Base-by-base conservation (phyloP, 1,140 invertebrate species). In the Leptinotarsa undecemlineata region DNA sequence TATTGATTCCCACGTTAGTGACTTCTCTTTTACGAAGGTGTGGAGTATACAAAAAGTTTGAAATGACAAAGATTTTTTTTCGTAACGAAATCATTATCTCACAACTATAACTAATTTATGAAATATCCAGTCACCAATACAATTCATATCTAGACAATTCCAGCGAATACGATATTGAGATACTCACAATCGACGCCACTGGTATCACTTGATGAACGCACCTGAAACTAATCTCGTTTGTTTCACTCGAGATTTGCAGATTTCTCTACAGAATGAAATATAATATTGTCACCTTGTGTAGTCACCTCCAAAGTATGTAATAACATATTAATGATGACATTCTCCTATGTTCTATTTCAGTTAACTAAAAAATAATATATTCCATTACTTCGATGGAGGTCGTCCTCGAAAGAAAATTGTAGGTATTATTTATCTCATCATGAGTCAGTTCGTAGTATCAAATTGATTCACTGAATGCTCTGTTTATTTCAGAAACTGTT, bases 211-310 rank as follows among this genome's bases (percentile, higher is more conserved):
- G 51, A 57, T 17, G 51, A 57, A 5, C 51, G 3, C n/a, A 19
- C 2, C 15, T 57, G 51, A 57, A 57, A 17, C 51, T 17, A 57
- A 57, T 57, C 51, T 57, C n/a, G 17, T 57, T 42, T 42, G n/a
- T 57, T 57, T 57, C 51, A 57, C n/a, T 15, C 17, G 51, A 57
- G 51, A 57, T 57, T 57, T 57, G 15, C 51, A 57, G 51, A 57
- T 57, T n/a, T 57, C 14, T 57, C 13, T 33, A 64, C 26, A 3
- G 26, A 14, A 33, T 42, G 64, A 67, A 67, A 67, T 67, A 17
- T 42, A 67, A 67, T 67, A 67, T 23, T 23, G 64, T 67, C 64
- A 67, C 64, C 64, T 67, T 67, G 64, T 67, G 19, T 19, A 42
- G 42, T 67, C 19, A 42, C 21, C 42, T 23, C 64, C 23, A 67